These are phyloP conservation scores for Indicator maculatus DNA, from an alignment of 2,113 vertebrate genomes.

Conservation along the genomic window DNA sequence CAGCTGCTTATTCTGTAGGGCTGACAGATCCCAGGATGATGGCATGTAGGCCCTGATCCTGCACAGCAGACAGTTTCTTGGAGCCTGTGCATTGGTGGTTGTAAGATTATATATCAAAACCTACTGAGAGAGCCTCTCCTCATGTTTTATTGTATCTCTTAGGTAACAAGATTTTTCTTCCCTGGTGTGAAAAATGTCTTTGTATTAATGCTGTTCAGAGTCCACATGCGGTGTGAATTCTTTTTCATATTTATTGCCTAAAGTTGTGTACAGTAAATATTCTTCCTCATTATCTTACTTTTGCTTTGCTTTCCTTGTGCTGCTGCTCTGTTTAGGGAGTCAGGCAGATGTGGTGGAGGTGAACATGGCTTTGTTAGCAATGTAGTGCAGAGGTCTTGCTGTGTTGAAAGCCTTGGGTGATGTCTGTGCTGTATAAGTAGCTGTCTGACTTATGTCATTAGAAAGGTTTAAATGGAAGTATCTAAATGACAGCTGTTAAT, in stretches of 20 bases:
- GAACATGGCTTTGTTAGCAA: neutral
- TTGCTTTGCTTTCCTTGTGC: neutral
- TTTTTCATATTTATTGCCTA: neutral
- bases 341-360: neutral
- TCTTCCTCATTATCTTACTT: neutral
- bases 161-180: slow-evolving; percentile 20
- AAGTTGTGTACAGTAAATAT: slow-evolving; percentile 10
- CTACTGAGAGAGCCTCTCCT: neutral
- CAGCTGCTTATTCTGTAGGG: neutral
- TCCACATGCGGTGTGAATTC: neutral
- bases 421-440: neutral
- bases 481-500: slow-evolving; percentile 26
- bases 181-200: slow-evolving; percentile 16
- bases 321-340: neutral
- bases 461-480: neutral
- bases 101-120: neutral
- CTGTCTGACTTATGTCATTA: neutral
- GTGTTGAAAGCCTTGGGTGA: neutral
- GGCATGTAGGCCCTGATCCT: neutral
- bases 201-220: neutral
- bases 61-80: neutral
- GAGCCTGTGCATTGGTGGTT: neutral
- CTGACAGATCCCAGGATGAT: neutral
- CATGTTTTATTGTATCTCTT: slow-evolving; percentile 19
- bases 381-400: neutral